These are phyloP conservation scores for Zootoca vivipara DNA, from an alignment of 2,113 vertebrate species.

Conservation along the genomic window DNA sequence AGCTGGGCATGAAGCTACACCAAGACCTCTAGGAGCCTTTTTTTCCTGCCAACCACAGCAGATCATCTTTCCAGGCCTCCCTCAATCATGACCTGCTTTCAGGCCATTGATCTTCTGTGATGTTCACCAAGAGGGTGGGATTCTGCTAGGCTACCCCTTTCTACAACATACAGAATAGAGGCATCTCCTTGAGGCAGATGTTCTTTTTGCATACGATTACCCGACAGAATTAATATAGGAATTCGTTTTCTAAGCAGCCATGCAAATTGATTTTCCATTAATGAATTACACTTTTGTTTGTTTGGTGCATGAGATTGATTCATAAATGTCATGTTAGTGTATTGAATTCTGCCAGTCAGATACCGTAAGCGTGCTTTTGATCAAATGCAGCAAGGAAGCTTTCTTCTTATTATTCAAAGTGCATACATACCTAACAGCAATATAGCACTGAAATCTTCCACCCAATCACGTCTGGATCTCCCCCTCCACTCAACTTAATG, in stretches of 20 bases:
- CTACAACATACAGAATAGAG: not conserved
- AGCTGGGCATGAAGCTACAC: not conserved
- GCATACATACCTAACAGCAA: not conserved
- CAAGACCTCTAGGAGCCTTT: too few relatives aligned
- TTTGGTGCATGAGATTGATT: constrained; percentile 5
- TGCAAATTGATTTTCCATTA: constrained; percentile 48
- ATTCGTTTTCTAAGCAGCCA: constrained; percentile 35
- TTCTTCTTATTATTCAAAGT: constrained; percentile 8
- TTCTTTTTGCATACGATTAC: not conserved
- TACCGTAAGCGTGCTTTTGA: not conserved
- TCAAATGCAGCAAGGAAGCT: not conserved
- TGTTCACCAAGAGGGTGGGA: not conserved
- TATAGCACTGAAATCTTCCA: not conserved
- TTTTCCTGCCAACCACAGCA: not conserved
- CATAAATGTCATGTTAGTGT: constrained; percentile 23
- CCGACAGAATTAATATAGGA: not conserved
- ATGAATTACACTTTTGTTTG: constrained; percentile 18
- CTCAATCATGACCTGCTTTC: not conserved
- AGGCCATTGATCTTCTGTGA: not conserved
- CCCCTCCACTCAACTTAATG: accelerated
- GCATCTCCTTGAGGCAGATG: not conserved
- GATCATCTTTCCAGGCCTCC: not conserved
- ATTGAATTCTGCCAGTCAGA: constrained; percentile 25
- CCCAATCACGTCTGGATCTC: not conserved
- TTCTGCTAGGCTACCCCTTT: not conserved